A percentile compares a stretch with the other conserved stretches of the same genome.
phyloP scores from a whole-genome alignment of 2,113 vertebrate species.

The Grallaria varia region DNA sequence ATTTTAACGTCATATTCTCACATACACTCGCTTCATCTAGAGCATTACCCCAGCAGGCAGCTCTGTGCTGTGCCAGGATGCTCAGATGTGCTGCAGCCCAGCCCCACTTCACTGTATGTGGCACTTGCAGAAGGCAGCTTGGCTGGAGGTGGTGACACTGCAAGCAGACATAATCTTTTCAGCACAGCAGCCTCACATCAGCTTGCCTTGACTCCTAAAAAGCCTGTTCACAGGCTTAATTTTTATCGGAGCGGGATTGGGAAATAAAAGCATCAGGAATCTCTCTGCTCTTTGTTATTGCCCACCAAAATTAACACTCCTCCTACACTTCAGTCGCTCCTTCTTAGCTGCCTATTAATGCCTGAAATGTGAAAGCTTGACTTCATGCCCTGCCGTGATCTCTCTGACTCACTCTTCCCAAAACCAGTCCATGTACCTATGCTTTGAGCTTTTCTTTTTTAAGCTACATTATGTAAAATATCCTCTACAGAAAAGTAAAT shows the following conservation, averaged over 20 bases:
- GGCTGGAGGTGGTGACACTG: not conserved
- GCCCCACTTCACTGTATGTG: fast-evolving
- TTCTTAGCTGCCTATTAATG: not conserved
- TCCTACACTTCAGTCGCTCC: fast-evolving
- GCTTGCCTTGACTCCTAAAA: not conserved
- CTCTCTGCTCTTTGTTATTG: not conserved
- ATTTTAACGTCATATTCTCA: not conserved
- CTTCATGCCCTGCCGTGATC: not conserved
- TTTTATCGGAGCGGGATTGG: not conserved
- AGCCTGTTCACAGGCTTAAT: not conserved
- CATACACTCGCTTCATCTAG: not conserved
- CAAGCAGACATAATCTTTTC: not conserved
- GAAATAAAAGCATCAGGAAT: not conserved
- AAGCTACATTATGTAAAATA: not conserved
- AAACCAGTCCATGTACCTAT: not conserved
- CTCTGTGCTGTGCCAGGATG: not conserved
- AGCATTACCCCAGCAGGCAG: not conserved
- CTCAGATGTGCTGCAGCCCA: not conserved
- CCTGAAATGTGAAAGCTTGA: not conserved
- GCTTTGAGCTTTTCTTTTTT: not conserved
- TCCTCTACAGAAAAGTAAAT: not conserved
- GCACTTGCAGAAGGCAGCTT: not conserved
- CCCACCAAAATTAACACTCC: not conserved
- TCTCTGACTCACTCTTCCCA: not conserved
- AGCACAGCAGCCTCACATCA: not conserved